Evolutionary conservation across 2,797 vertebrate species (phyloP).

Genomic region (Enteromius afrohamiltoni): DNA sequence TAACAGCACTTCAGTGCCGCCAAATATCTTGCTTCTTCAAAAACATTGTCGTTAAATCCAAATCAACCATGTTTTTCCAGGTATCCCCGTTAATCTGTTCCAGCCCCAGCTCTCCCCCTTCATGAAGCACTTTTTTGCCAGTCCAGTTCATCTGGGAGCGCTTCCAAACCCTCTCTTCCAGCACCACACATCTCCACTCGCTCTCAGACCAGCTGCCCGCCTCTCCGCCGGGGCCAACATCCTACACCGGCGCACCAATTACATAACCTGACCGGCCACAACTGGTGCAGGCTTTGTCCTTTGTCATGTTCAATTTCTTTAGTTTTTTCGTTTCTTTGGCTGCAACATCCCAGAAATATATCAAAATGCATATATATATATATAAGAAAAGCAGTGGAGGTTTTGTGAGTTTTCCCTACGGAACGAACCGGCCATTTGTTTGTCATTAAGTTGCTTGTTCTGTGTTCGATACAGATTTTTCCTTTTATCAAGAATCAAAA

Average conservation of each 20-base stretch:
- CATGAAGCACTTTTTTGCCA: conserved; percentile 67
- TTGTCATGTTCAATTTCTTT: conserved; percentile 6
- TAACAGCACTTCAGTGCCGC: conserved; percentile 53
- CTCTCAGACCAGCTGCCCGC: conserved; percentile 56
- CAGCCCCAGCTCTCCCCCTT: conserved; percentile 37
- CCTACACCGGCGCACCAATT: conserved; percentile 41
- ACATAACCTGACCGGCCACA: conserved; percentile 25
- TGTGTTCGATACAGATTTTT: background rate
- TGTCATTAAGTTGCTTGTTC: conserved; percentile 26
- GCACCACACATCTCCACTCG: conserved; percentile 28
- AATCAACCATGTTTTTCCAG: conserved; percentile 58
- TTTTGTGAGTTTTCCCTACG: conserved; percentile 11
- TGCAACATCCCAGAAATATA: background rate
- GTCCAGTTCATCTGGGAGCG: conserved; percentile 23
- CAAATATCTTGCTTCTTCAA: background rate
- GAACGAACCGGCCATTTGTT: background rate
- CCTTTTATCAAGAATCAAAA: conserved; percentile 9
- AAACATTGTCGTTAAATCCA: background rate
- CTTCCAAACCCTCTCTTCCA: conserved; percentile 15
- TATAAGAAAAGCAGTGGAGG: background rate
- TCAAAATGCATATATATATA: conserved; percentile 8
- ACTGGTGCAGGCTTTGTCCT: background rate
- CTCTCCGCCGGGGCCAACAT: conserved; percentile 53
- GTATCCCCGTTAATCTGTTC: conserved; percentile 27
- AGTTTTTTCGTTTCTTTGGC: background rate